A percentile compares a stretch with the other conserved stretches of the same genome.
phyloP scores from a whole-genome alignment of 2,113 vertebrate genomes.

The Oncorhynchus kisutch region DNA sequence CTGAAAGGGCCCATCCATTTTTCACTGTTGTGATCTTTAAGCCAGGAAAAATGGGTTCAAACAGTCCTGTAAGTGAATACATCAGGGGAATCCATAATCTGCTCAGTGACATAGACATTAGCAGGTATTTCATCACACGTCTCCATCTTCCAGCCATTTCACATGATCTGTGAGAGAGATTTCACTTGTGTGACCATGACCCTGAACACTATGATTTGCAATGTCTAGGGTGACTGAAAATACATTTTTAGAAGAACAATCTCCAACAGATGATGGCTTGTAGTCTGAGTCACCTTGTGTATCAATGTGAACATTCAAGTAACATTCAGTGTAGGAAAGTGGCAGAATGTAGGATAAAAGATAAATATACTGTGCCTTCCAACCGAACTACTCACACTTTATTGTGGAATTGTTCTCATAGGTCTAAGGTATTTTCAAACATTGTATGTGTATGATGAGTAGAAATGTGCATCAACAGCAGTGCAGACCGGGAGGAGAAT shows the following conservation, averaged over 20 bases:
- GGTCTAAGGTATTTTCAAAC: neutral
- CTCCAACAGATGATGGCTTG: constrained; percentile 21
- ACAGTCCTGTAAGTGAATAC: constrained; percentile 5
- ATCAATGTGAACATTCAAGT: neutral
- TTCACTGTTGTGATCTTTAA: neutral
- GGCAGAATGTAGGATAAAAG: no score
- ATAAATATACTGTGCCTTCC: neutral
- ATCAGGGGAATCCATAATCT: constrained; percentile 11
- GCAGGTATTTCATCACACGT: constrained; percentile 9
- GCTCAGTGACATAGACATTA: neutral
- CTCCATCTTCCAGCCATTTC: neutral
- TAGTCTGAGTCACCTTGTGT: neutral
- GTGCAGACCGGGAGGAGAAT: neutral
- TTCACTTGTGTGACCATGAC: neutral
- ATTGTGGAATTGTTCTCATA: neutral
- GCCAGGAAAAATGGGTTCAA: constrained; percentile 18
- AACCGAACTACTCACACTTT: neutral
- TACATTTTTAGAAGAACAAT: constrained; percentile 19
- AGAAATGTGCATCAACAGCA: neutral
- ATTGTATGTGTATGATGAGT: neutral
- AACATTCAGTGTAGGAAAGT: neutral
- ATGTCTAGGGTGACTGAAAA: constrained; percentile 11
- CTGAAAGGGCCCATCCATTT: neutral
- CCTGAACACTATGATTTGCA: neutral
- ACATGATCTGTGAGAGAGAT: neutral